phyloP scores from a whole-genome alignment of 2,888 invertebrate genomes.

The Leucophora obtusa region DNA sequence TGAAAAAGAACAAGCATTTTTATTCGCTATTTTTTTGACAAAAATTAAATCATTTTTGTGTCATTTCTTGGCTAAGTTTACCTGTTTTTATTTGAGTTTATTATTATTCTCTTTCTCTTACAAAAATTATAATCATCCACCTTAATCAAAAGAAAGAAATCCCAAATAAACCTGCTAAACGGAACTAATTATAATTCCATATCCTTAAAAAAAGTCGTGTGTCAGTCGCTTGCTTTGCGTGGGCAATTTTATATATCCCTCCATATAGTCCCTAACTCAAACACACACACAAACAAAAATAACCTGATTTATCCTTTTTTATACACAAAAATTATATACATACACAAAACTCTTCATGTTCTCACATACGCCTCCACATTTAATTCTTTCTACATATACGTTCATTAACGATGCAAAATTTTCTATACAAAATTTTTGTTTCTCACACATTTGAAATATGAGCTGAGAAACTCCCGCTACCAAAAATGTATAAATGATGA shows the following conservation, averaged over 20 bases:
- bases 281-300: constrained; percentile 3
- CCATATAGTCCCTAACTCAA: neutral
- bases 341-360: constrained; percentile 44
- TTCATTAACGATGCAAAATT: constrained; percentile 17
- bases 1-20: too few relatives aligned
- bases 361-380: constrained; percentile 59
- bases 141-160: constrained; percentile 18
- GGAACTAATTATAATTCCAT: constrained; percentile 62
- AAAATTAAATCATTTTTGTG: too few relatives aligned
- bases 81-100: too few relatives aligned
- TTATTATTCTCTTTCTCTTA: too few relatives aligned
- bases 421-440: constrained; percentile 25
- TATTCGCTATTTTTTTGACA: too few relatives aligned
- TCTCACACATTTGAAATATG: constrained; percentile 63
- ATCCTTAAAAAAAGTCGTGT: constrained; percentile 59
- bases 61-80: too few relatives aligned
- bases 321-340: constrained; percentile 1
- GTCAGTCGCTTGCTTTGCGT: constrained; percentile 63
- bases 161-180: constrained; percentile 48
- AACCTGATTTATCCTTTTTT: constrained; percentile 47
- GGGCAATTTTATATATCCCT: constrained; percentile 40
- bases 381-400: neutral
- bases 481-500: constrained; percentile 15
- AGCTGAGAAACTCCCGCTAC: constrained; percentile 59
- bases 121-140: neutral